Evolutionary conservation across 2,888 invertebrate species (phyloP).

Genomic region (Sesamia inferens): DNA sequence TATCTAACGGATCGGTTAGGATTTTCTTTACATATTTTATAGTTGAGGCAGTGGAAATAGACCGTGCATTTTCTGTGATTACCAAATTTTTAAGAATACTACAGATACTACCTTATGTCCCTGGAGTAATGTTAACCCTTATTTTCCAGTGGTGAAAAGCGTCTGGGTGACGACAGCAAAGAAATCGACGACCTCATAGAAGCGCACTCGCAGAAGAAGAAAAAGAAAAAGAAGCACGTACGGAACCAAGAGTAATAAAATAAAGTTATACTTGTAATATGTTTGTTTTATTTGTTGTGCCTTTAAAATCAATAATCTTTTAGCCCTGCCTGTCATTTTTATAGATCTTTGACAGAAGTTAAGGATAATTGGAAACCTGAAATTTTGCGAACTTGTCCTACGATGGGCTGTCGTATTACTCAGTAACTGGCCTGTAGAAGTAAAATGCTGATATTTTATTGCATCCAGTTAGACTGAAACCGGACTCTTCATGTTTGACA

Average conservation of each 20-base stretch:
- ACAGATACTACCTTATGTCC: background rate
- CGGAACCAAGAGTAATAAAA: conserved; percentile 70
- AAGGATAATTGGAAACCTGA: background rate
- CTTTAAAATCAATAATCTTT: background rate
- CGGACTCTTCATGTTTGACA: background rate
- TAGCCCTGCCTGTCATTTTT: background rate
- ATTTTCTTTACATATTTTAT: no score
- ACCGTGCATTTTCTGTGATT: background rate
- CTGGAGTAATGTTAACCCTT: background rate
- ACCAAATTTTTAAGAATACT: background rate
- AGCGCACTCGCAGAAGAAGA: conserved; percentile 81
- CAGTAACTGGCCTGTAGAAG: background rate
- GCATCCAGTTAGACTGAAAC: background rate
- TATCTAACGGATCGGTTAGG: no score
- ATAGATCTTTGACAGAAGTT: background rate
- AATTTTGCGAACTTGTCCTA: no score
- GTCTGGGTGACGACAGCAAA: conserved; percentile 85
- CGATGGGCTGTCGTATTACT: background rate
- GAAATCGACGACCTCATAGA: conserved; percentile 87
- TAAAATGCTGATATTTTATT: background rate
- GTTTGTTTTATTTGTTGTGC: conserved; percentile 12
- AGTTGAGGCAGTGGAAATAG: no score
- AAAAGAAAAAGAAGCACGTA: conserved; percentile 86
- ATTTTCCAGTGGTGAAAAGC: conserved; percentile 83
- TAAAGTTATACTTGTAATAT: conserved; percentile 4